Evolutionary conservation across 2,113 vertebrate genomes (phyloP).

Genomic region (Xiphorhynchus elegans): DNA sequence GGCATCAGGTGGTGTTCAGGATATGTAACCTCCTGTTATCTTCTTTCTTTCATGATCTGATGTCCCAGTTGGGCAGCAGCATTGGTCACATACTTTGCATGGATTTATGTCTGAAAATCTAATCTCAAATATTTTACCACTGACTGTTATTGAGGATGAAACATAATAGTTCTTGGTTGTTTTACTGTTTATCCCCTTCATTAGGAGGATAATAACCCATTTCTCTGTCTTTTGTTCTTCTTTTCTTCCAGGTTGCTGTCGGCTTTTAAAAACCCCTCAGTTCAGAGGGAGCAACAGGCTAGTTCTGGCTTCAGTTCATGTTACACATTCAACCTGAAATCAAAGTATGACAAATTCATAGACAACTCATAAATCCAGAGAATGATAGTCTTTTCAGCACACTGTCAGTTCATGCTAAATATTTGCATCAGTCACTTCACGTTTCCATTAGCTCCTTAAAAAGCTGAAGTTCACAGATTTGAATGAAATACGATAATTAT

Average conservation of each 20-base stretch:
- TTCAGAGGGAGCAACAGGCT: background rate
- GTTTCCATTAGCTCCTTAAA: conserved; percentile 46
- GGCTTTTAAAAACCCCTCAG: background rate
- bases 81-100: accelerated
- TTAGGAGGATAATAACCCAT: background rate
- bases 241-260: background rate
- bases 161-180: background rate
- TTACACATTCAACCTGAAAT: conserved; percentile 25
- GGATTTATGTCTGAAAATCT: background rate
- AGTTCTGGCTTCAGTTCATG: background rate
- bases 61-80: background rate
- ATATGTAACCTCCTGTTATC: accelerated
- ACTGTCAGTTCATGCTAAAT: conserved; percentile 49
- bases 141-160: background rate
- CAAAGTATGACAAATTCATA: conserved; percentile 31
- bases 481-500: background rate
- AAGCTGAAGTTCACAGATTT: conserved; percentile 17
- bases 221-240: background rate
- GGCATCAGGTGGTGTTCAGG: background rate
- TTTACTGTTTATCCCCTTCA: background rate
- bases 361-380: background rate
- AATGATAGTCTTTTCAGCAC: background rate
- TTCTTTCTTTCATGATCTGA: background rate
- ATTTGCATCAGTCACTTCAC: conserved; percentile 45
- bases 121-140: background rate